phyloP scores from a whole-genome alignment of 1,140 invertebrate species.

The Hormaphis cornu region DNA sequence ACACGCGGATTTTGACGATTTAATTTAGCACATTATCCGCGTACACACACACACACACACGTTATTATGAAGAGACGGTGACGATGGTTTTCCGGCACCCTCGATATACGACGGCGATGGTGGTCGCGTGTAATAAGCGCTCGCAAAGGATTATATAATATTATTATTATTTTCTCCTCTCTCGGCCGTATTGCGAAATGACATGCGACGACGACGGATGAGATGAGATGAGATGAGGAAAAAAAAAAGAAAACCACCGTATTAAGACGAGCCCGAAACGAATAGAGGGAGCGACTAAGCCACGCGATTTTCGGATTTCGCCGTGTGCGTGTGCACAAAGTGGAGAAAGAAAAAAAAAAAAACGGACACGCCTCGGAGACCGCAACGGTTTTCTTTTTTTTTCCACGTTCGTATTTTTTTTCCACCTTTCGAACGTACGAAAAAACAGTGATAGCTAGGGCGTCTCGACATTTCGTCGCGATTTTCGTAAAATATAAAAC shows the following conservation, averaged over 20 bases:
- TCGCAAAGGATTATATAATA: no score
- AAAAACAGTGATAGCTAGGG: no score
- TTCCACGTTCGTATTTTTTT: background rate
- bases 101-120: background rate
- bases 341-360: background rate
- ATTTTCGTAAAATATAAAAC: no score
- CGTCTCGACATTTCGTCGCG: background rate
- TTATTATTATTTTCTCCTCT: no score
- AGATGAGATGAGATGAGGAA: background rate
- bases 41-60: no score
- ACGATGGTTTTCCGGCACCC: conserved; percentile 11
- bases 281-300: background rate
- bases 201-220: conserved; percentile 11
- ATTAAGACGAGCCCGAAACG: conserved; percentile 1
- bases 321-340: background rate
- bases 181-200: conserved; percentile 13
- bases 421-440: no score
- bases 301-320: conserved; percentile 19
- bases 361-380: conserved; percentile 7
- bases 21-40: conserved; percentile 2
- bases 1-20: conserved; percentile 24
- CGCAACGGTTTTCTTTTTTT: conserved; percentile 14
- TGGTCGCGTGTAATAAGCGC: conserved; percentile 20
- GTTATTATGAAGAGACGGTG: no score
- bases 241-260: background rate